Conservation (phyloP, 2,888 invertebrate genomes). For the Pollenia griseotomentosa region DNA sequence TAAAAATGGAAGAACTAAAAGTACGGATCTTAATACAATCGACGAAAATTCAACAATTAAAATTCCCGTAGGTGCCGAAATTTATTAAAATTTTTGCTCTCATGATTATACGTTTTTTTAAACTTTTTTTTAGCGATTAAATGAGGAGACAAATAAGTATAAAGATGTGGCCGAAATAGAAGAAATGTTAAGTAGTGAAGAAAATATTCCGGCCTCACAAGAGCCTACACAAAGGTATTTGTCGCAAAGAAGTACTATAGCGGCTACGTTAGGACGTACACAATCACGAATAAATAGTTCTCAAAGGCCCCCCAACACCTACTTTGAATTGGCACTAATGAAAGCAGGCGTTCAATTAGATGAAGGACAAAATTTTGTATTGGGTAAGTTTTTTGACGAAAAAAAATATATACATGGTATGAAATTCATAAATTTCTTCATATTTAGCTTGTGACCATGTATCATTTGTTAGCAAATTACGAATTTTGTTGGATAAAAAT, state of each 20-base stretch:
- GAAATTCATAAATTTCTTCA: constrained; percentile 8
- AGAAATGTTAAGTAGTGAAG: constrained; percentile 79
- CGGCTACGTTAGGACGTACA: constrained; percentile 79
- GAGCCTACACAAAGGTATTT: constrained; percentile 83
- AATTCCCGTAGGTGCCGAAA: constrained; percentile 76
- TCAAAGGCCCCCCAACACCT: constrained; percentile 81
- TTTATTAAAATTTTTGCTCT: no score
- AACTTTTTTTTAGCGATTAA: constrained; percentile 43
- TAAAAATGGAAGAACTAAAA: constrained; percentile 72
- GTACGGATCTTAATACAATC: constrained; percentile 76
- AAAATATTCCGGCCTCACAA: constrained; percentile 83
- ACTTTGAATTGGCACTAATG: constrained; percentile 82
- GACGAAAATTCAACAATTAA: constrained; percentile 81
- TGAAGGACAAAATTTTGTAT: constrained; percentile 80
- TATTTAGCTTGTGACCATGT: constrained; percentile 84
- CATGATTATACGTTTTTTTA: neutral
- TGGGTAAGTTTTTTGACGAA: constrained; percentile 75
- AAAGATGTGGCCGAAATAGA: constrained; percentile 67
- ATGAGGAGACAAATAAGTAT: constrained; percentile 52
- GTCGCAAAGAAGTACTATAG: constrained; percentile 82
- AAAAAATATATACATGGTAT: neutral
- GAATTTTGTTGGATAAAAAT: constrained; percentile 83
- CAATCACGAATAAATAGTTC: constrained; percentile 77
- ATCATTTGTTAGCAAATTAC: constrained; percentile 85
- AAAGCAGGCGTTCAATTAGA: constrained; percentile 82